Base-by-base conservation (phyloP, 2,888 invertebrate species). In the Bugulina stolonifera region DNA sequence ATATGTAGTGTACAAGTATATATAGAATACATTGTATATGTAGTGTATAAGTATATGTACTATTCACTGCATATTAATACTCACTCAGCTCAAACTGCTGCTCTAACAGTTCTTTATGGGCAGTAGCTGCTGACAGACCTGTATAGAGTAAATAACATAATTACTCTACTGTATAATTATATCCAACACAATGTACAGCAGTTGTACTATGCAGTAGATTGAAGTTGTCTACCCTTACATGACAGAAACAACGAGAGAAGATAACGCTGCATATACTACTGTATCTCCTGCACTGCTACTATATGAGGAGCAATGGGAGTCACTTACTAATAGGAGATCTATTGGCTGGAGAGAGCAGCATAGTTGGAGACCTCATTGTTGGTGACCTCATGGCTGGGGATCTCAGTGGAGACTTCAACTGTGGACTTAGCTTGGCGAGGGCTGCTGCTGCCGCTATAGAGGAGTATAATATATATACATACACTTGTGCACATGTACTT, bases 71-170 rank as follows among this genome's bases (percentile, higher is more conserved):
- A 43, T 5, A 43, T 5, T 43, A 43, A 43, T 5, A 34, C 64
- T 64, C 64, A 64, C 64, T 27, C 32, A 64, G 18, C 34, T 64
- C 64, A 34, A 64, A 64, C 64, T 64, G 64, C n/a, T 32, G 32
- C 27, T 64, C 64, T 32, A 64, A 32, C n/a, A 64, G n/a, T 5
- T 27, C 64, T 32, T 25, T 14, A n/a, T 22, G 25, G 5, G 64
- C 10, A 10, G 64, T 32, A 32, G 64, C 10, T 25, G 64, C 29
- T 14, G 27, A 2, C 64, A 64, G 34, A 64, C 32, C 64, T 64
- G 32, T 5, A 43, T n/a, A n/a, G n/a, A n/a, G n/a, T n/a, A n/a
- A n/a, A n/a, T n/a, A n/a, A n/a, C n/a, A n/a, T n/a, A n/a, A n/a
- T n/a, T n/a, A n/a, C n/a, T n/a, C n/a, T n/a, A n/a, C n/a, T n/a